A percentile compares a stretch with the other conserved stretches of the same genome.
Conservation (phyloP, 2,113 vertebrate species). For the Oceanites oceanicus region DNA sequence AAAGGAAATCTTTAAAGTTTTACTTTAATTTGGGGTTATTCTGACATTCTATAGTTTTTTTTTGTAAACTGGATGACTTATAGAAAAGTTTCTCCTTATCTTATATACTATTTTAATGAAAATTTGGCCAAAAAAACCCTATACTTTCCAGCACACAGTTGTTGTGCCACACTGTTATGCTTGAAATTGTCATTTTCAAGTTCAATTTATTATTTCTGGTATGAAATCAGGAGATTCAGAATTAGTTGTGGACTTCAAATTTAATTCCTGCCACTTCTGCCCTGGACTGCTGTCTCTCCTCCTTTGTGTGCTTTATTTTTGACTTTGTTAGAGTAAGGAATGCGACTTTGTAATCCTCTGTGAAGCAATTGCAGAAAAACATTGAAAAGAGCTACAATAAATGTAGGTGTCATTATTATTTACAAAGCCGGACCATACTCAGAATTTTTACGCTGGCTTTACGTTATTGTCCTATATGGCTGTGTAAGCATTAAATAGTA, state of each 20-base stretch:
- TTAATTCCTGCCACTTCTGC: background rate
- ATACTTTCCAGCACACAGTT: background rate
- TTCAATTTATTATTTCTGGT: background rate
- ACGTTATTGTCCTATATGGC: background rate
- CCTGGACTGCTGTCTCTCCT: background rate
- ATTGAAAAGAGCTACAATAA: background rate
- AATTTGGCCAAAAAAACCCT: rapidly evolving
- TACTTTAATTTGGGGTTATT: background rate
- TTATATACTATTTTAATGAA: background rate
- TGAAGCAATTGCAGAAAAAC: background rate
- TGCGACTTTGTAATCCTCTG: background rate
- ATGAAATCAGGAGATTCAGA: background rate
- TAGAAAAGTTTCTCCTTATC: background rate
- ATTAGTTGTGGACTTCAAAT: background rate
- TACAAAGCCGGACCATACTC: background rate
- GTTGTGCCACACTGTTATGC: rapidly evolving
- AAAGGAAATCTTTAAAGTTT: background rate
- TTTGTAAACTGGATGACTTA: background rate
- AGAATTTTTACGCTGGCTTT: background rate
- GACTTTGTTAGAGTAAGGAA: background rate
- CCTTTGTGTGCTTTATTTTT: background rate
- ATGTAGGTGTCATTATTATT: background rate
- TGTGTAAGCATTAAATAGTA: background rate
- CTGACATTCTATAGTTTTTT: background rate
- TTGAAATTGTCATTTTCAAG: background rate